These are phyloP conservation scores for Taurulus bubalis DNA, from an alignment of 2,113 vertebrate species.

Conservation along the genomic window DNA sequence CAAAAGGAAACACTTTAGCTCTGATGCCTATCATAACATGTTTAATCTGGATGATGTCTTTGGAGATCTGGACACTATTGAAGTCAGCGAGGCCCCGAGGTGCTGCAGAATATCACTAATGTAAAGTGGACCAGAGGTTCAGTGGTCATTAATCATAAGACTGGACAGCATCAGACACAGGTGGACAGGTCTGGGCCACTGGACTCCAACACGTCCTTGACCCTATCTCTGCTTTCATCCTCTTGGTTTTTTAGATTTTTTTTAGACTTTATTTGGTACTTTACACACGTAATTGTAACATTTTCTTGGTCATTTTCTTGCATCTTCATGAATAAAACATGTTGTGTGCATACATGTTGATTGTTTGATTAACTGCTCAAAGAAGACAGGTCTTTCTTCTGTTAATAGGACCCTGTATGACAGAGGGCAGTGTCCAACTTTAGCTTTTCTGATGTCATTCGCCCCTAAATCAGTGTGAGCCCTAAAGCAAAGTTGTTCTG, in stretches of 20 bases:
- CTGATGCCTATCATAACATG: not conserved
- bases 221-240: slow-evolving; percentile 41
- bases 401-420: slow-evolving; percentile 9
- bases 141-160: slow-evolving; percentile 93
- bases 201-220: slow-evolving; percentile 65
- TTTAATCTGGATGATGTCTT: not conserved
- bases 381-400: slow-evolving; percentile 32
- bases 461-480: slow-evolving; percentile 41
- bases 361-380: slow-evolving; percentile 56
- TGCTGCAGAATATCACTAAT: slow-evolving; percentile 57
- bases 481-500: slow-evolving; percentile 49
- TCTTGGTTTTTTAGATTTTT: not conserved
- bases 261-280: not conserved
- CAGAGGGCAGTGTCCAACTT: slow-evolving; percentile 47
- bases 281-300: not conserved
- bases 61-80: slow-evolving; percentile 3
- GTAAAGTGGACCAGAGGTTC: slow-evolving; percentile 69
- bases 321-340: not conserved
- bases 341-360: slow-evolving; percentile 15
- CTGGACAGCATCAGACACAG: slow-evolving; percentile 85
- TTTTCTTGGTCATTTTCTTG: not conserved
- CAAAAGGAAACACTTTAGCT: not conserved
- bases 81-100: slow-evolving; percentile 49
- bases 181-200: slow-evolving; percentile 57
- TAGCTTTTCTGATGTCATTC: slow-evolving; percentile 50